Evolutionary conservation across 2,113 vertebrate species (phyloP).

Genomic region (Upupa epops): DNA sequence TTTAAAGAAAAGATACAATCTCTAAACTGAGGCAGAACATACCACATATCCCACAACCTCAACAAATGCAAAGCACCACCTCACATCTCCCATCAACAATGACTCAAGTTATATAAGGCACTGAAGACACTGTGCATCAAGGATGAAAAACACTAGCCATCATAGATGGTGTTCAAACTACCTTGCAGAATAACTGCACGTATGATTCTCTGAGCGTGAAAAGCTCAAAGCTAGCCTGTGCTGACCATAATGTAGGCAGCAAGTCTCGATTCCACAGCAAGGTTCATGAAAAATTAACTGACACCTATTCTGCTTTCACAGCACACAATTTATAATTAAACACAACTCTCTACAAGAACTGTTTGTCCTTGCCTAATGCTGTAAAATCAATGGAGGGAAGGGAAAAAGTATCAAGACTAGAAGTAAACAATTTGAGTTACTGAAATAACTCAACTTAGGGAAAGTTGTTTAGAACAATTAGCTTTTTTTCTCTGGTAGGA

Average conservation of each 20-base stretch:
- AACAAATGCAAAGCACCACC: background rate
- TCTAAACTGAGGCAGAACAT: background rate
- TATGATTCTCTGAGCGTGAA: background rate
- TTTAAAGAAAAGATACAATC: background rate
- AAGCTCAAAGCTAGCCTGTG: background rate
- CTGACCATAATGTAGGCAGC: background rate
- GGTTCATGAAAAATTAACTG: background rate
- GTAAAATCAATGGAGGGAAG: background rate
- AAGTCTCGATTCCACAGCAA: background rate
- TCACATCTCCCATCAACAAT: background rate
- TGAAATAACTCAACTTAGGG: no score
- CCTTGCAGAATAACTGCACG: background rate
- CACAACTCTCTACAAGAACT: background rate
- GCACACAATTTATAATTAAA: background rate
- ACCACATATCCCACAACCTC: fast-evolving
- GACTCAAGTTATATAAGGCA: background rate
- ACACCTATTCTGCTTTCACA: background rate
- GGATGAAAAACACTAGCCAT: background rate
- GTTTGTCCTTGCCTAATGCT: background rate
- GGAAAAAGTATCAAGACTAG: background rate
- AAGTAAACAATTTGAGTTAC: background rate
- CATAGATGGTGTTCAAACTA: background rate
- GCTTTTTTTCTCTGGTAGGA: background rate
- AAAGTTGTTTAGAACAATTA: background rate
- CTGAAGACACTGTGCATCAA: background rate